Evolutionary conservation across 2,797 vertebrate genomes (phyloP).

Genomic region (Acanthis flammea): DNA sequence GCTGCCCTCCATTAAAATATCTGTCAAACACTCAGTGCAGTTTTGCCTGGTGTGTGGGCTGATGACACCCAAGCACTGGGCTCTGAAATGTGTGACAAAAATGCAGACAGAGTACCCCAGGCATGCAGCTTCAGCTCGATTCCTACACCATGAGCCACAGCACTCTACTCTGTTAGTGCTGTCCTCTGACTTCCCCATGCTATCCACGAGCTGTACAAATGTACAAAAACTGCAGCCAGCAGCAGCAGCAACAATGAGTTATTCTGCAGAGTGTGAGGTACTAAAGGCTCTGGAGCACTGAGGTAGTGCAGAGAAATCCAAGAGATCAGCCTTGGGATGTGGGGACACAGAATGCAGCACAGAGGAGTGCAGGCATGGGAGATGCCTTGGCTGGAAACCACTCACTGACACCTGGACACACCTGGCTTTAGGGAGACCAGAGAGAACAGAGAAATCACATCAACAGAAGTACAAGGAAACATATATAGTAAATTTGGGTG

Average conservation of each 20-base stretch:
- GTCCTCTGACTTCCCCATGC: neutral
- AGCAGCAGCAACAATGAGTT: neutral
- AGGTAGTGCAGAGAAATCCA: neutral
- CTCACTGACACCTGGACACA: neutral
- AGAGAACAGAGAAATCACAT: neutral
- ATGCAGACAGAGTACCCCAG: neutral
- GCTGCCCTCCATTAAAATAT: neutral
- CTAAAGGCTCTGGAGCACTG: neutral
- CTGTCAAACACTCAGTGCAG: neutral
- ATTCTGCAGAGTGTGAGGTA: neutral
- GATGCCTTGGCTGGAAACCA: neutral
- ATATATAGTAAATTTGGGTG: neutral
- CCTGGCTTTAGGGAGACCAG: neutral
- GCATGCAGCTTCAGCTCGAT: neutral
- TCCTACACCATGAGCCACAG: accelerated
- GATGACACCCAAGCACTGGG: neutral
- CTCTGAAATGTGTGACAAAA: neutral
- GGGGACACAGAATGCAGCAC: too few species aligned
- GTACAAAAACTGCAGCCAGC: neutral
- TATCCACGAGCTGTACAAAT: neutral
- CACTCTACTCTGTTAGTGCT: accelerated
- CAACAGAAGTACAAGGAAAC: neutral
- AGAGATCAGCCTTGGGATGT: neutral
- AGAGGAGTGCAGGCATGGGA: neutral
- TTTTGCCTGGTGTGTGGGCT: neutral